Conservation (phyloP, 2,113 vertebrate genomes). For the Chaenogobius annularis region DNA sequence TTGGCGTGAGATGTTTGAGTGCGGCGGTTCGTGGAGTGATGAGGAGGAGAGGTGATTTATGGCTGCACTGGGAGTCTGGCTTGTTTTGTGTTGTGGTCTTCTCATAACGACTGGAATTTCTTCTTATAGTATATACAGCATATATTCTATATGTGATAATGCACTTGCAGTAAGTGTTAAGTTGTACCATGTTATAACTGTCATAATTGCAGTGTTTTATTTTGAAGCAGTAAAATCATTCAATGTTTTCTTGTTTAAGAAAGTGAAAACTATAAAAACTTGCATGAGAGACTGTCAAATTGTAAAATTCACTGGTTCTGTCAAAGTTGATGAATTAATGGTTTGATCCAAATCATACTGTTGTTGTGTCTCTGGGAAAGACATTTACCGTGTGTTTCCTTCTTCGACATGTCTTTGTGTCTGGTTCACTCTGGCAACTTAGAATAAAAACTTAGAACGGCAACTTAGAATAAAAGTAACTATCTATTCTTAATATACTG, state of each 20-base stretch:
- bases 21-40: constrained; percentile 40
- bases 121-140: constrained; percentile 16
- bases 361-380: neutral
- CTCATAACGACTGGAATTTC: constrained; percentile 27
- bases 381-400: neutral
- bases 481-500: too few relatives aligned
- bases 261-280: neutral
- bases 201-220: neutral
- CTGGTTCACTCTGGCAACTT: too few relatives aligned
- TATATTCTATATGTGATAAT: neutral
- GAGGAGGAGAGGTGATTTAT: constrained; percentile 52
- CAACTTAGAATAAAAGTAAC: too few relatives aligned
- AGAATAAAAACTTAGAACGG: too few relatives aligned
- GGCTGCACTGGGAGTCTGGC: constrained; percentile 36
- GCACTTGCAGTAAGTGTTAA: constrained; percentile 22
- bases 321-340: too few relatives aligned
- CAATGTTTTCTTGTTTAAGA: neutral
- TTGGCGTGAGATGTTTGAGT: constrained; percentile 40
- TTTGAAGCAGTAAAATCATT: neutral
- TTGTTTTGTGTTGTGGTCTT: constrained; percentile 51
- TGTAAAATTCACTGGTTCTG: neutral
- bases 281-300: too few relatives aligned
- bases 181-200: neutral
- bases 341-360: neutral
- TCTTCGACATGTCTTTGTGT: too few relatives aligned